These are phyloP conservation scores for Lycocerus yunnanus DNA, from an alignment of 2,888 invertebrate genomes.

Conservation along the genomic window DNA sequence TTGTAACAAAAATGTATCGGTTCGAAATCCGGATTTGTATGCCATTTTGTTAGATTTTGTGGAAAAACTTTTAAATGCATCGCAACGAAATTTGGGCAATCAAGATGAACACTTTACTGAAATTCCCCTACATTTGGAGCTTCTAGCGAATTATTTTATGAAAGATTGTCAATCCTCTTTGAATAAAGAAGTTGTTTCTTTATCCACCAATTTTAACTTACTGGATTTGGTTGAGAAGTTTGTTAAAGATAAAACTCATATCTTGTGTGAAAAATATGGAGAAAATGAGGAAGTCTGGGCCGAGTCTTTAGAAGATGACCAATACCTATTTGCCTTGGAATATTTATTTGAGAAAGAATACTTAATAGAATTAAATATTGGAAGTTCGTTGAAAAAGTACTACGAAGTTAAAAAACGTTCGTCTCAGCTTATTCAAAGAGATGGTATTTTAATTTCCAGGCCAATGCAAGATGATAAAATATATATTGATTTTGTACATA, in stretches of 20 bases:
- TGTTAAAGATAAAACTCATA: not conserved
- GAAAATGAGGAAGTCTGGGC: not conserved
- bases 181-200: not conserved
- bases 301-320: not conserved
- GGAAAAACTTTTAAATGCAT: not conserved
- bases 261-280: slow-evolving; percentile 1
- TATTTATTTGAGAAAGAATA: not conserved
- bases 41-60: not conserved
- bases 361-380: not conserved
- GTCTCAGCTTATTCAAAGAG: not conserved
- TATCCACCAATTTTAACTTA: not conserved
- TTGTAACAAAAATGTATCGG: not conserved
- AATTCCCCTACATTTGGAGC: not conserved
- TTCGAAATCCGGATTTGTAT: not conserved
- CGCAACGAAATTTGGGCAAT: not conserved
- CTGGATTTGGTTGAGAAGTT: slow-evolving; percentile 1
- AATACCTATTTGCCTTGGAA: not conserved
- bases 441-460: not conserved
- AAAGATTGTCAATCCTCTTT: not conserved
- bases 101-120: not conserved
- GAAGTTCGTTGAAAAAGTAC: not conserved
- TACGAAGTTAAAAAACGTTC: not conserved
- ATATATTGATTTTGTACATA: not conserved
- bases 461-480: not conserved
- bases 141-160: not conserved